These are phyloP conservation scores for Drosophila pseudotakahashii DNA, from an alignment of 2,888 invertebrate genomes.

Conservation along the genomic window DNA sequence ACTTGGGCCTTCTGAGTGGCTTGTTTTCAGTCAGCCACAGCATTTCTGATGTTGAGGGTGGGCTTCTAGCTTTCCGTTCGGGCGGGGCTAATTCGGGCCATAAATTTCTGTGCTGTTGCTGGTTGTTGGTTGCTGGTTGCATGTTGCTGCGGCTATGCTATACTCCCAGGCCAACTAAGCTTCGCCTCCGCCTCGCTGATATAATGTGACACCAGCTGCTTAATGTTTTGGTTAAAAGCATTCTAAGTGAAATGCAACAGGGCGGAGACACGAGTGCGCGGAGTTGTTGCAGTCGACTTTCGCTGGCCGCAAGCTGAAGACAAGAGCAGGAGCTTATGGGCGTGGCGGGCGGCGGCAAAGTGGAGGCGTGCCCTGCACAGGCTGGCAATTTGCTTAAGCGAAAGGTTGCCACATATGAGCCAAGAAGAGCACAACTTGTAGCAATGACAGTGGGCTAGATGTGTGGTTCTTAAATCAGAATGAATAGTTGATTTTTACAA, in stretches of 20 bases:
- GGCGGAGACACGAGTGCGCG: conserved; percentile 24
- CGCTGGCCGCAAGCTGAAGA: conserved; percentile 22
- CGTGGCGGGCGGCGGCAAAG: neutral
- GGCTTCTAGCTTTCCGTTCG: conserved; percentile 5
- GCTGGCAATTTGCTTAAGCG: conserved; percentile 74
- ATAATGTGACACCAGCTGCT: conserved; percentile 79
- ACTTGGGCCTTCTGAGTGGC: conserved; percentile 15
- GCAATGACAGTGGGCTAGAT: conserved; percentile 9
- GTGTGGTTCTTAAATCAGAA: no score
- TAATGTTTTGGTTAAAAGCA: conserved; percentile 80
- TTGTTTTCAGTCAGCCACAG: conserved; percentile 2
- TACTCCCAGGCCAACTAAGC: conserved; percentile 38
- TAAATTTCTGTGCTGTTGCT: conserved; percentile 50
- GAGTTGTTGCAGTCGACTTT: conserved; percentile 33
- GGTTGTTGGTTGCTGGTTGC: conserved; percentile 17
- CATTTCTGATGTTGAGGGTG: neutral
- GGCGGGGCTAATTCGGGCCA: conserved; percentile 49
- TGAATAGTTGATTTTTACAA: neutral
- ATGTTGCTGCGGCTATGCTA: conserved; percentile 17
- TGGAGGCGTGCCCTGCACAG: conserved; percentile 26
- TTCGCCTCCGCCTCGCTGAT: conserved; percentile 56
- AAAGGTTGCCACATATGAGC: conserved; percentile 68
- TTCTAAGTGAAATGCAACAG: conserved; percentile 76
- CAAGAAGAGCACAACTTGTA: conserved; percentile 43
- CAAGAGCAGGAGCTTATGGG: conserved; percentile 20